Base-by-base conservation (phyloP, 2,797 vertebrate species). In the Gymnothorax reevesii region DNA sequence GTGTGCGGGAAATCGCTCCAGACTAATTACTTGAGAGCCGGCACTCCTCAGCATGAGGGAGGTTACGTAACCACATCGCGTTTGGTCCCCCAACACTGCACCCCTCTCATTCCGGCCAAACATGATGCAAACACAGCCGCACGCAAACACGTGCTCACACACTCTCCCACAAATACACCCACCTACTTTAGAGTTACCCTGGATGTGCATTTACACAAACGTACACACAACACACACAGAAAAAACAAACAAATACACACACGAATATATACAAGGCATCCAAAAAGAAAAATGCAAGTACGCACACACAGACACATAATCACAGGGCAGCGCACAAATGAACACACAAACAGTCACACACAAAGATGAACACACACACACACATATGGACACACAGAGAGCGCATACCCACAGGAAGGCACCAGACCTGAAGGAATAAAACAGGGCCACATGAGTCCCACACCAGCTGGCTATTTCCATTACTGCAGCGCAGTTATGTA, bases 401-500 rank as follows among this genome's bases (percentile, higher is more conserved):
- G 66, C 25, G 2, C 2, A 25, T 33, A n/a, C 10, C 71, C 71
- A 17, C 71, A 15, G 71, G 71, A 33, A 75, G 33, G 27, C 33
- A 33, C 13, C 71, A 13, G 25, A 49, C 33, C 33, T 75, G 27
- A 49, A 75, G 33, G 33, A 13, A 49, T 4, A 42, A 75, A 15
- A 25, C 69, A 9, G 25, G 12, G 27, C 27, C 6, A 49, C 71
- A 49, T 49, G 33, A 12, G 25, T 49, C 49, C 71, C 71, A 75
- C 33, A 75, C 71, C 71, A 49, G 71, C 71, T 75, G 71, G 71
- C 33, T 42, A 17, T 75, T 75, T 75, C 71, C 71, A 75, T 75
- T 42, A 49, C 71, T 75, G 71, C 71, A 42, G 71, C 17, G 71
- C 27, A 66, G 71, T 75, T 75, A 75, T 33, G 17, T 75, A 75